Evolutionary conservation across 2,888 invertebrate species (phyloP), one percentile per base, ranked within the genome.

Genomic region (Diplazon laetatorius): DNA sequence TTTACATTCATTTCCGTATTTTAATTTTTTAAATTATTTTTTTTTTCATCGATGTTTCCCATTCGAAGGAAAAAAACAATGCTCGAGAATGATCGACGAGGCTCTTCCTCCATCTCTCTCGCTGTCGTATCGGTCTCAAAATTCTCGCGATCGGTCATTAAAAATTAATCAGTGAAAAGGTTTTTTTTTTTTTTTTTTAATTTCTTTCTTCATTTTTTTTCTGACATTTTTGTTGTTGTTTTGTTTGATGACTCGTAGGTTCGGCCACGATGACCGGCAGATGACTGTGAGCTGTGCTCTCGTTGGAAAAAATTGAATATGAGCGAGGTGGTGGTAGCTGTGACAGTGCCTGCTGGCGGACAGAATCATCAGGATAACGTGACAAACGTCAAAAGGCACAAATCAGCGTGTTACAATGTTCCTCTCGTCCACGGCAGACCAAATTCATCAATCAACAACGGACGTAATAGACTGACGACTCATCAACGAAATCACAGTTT

Each of bases 401-500:
- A 91, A 87, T 87, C 90, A 84, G 85, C 89, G 69, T 87, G 85
- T 82, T 89, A 89, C 88, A 91, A 91, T 89, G 92, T 93, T 85
- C 93, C 94, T 82, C 92, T 93, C 73, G 93, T 94, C 48, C 93
- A 94, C 85, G 93, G 93, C 81, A 91, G 93, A 80, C 92, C 93
- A 78, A 92, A 91, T 83, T 88, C 91, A 80, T 85, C 91, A 63
- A 89, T 91, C 81, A 92, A 90, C 81, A 92, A 91, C 85, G 89
- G 89, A 80, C 92, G 93, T 86, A 92, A 92, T 79, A 91, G 93
- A 87, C 91, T 94, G 84, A 93, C 93, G 85, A 94, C 93, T 84
- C 97, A 97, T 92, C 97, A 97, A 92, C 94, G 97, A 90, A 97
- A 97, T 92, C 94, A 97, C 88, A 97, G 97, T 90, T 93, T 97